phyloP scores from a whole-genome alignment of 2,888 invertebrate species.

The Hypomecis punctinalis region DNA sequence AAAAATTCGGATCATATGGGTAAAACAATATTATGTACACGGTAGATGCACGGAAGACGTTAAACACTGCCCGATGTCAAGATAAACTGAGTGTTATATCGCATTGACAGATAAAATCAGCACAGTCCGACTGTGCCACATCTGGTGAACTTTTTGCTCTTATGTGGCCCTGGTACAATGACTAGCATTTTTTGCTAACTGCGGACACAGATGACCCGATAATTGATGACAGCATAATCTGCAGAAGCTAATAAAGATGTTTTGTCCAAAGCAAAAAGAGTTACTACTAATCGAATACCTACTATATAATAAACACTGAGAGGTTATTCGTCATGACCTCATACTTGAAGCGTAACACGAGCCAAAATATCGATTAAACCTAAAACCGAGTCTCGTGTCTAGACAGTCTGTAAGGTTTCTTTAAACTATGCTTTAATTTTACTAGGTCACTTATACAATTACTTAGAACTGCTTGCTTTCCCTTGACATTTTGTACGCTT shows the following conservation, averaged over 20 bases:
- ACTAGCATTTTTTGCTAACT: slow-evolving; percentile 1
- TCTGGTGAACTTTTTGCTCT: no score
- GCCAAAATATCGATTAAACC: slow-evolving; percentile 21
- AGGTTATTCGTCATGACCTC: slow-evolving; percentile 18
- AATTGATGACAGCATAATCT: slow-evolving; percentile 28
- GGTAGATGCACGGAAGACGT: no score
- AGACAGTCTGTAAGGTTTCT: slow-evolving; percentile 8
- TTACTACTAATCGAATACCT: background rate
- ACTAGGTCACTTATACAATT: background rate
- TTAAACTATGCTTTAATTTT: background rate
- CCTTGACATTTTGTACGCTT: no score
- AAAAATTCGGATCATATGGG: no score
- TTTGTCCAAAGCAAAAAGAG: slow-evolving; percentile 12
- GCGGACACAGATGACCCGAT: slow-evolving; percentile 3
- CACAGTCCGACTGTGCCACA: no score
- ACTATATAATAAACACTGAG: background rate
- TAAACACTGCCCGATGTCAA: no score
- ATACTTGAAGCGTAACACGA: background rate
- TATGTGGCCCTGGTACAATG: background rate
- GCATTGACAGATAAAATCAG: no score
- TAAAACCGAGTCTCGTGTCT: slow-evolving; percentile 18
- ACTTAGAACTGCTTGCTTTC: no score
- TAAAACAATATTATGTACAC: no score
- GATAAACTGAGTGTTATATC: no score
- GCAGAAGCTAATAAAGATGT: slow-evolving; percentile 11